Conservation (phyloP, 1,140 invertebrate species). For the Plectus sambesii region DNA sequence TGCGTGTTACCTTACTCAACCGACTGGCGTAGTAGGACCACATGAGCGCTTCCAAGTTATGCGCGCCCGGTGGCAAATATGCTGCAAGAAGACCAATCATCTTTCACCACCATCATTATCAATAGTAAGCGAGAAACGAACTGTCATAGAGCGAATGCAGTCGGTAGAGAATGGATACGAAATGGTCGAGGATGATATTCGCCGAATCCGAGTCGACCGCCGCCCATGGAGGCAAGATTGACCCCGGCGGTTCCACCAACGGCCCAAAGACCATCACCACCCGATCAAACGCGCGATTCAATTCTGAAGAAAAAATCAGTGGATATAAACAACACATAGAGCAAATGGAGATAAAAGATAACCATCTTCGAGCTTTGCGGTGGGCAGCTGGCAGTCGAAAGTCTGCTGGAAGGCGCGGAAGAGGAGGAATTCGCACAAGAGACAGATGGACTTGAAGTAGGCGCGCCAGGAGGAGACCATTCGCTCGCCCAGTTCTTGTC, state of each 20-base stretch:
- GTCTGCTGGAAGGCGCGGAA: slow-evolving; percentile 13
- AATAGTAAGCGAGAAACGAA: too few relatives aligned
- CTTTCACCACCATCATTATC: too few relatives aligned
- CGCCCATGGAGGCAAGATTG: slow-evolving; percentile 29
- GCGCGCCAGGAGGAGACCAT: slow-evolving; percentile 23
- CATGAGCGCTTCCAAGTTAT: slow-evolving; percentile 24
- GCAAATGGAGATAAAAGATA: slow-evolving; percentile 5
- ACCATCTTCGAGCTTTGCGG: slow-evolving; percentile 25
- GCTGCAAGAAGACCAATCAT: too few relatives aligned
- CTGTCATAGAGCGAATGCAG: too few relatives aligned
- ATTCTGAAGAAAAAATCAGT: slow-evolving; percentile 20
- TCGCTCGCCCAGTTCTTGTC: slow-evolving; percentile 19
- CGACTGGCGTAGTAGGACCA: slow-evolving; percentile 24
- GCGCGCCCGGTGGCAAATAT: slow-evolving; percentile 25
- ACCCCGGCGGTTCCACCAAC: slow-evolving; percentile 22
- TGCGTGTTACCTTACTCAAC: slow-evolving; percentile 13
- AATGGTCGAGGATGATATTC: too few relatives aligned
- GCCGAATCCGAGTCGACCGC: too few relatives aligned
- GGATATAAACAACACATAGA: slow-evolving; percentile 3
- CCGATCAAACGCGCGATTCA: slow-evolving; percentile 14
- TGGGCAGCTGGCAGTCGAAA: slow-evolving; percentile 17
- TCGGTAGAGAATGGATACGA: too few relatives aligned
- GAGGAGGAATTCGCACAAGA: slow-evolving; percentile 26
- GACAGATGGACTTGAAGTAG: slow-evolving; percentile 21
- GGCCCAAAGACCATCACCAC: slow-evolving; percentile 14